phyloP scores from a whole-genome alignment of 1,140 invertebrate genomes.

The Bombyx mori region ASM3026992v2 NC_085124.1:4743501-4744000 shows the following conservation, averaged over 20 bases:
- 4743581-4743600: neutral
- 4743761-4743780: neutral
- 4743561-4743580: neutral
- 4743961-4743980: conserved; percentile 31
- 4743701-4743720: conserved; percentile 35
- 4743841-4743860: no score
- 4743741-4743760: conserved; percentile 2
- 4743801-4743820: neutral
- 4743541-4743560: neutral
- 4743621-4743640: conserved; percentile 16
- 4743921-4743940: conserved; percentile 61
- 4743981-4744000: neutral
- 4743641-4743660: conserved; percentile 18
- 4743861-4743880: no score
- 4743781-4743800: conserved; percentile 1
- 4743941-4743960: conserved; percentile 45
- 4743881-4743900: conserved; percentile 33
- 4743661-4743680: conserved; percentile 34
- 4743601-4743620: neutral
- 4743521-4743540: no score
- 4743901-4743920: conserved; percentile 44
- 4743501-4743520: no score
- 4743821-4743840: no score
- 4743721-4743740: conserved; percentile 35
- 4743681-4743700: conserved; percentile 21